Conservation (phyloP, 1,140 invertebrate species). For the Triops longicaudatus region DNA sequence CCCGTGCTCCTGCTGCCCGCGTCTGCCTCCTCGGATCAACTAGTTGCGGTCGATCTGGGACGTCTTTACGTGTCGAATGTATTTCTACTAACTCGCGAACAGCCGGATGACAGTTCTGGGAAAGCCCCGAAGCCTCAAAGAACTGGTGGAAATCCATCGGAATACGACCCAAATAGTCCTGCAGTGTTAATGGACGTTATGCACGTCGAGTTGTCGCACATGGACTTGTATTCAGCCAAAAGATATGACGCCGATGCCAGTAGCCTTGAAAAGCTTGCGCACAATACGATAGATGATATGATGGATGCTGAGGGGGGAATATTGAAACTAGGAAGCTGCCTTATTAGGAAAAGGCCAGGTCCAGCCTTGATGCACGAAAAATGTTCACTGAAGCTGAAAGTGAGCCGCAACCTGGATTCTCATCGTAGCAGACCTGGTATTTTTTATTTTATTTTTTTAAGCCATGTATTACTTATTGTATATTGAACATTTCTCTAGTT, state of each 20-base stretch:
- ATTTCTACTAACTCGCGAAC: slow-evolving; percentile 47
- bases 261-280: neutral
- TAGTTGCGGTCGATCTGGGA: slow-evolving; percentile 73
- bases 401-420: slow-evolving; percentile 75
- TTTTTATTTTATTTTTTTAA: slow-evolving; percentile 31
- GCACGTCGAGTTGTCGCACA: slow-evolving; percentile 64
- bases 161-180: neutral
- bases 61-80: slow-evolving; percentile 68
- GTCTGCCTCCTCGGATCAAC: slow-evolving; percentile 63
- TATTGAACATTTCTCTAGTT: slow-evolving; percentile 42
- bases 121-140: neutral
- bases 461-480: slow-evolving; percentile 25
- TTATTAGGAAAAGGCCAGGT: slow-evolving; percentile 39
- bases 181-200: slow-evolving; percentile 61
- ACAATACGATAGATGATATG: neutral
- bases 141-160: neutral
- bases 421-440: slow-evolving; percentile 47
- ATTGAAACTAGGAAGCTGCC: neutral
- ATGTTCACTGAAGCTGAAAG: slow-evolving; percentile 65
- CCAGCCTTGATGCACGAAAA: slow-evolving; percentile 64
- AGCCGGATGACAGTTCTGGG: slow-evolving; percentile 28
- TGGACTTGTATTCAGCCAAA: slow-evolving; percentile 67
- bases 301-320: neutral
- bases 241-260: slow-evolving; percentile 31
- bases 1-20: slow-evolving; percentile 82